These are phyloP conservation scores for Pongo pygmaeus DNA, from an alignment of 2,113 vertebrate species.

Conservation along the genomic window DNA sequence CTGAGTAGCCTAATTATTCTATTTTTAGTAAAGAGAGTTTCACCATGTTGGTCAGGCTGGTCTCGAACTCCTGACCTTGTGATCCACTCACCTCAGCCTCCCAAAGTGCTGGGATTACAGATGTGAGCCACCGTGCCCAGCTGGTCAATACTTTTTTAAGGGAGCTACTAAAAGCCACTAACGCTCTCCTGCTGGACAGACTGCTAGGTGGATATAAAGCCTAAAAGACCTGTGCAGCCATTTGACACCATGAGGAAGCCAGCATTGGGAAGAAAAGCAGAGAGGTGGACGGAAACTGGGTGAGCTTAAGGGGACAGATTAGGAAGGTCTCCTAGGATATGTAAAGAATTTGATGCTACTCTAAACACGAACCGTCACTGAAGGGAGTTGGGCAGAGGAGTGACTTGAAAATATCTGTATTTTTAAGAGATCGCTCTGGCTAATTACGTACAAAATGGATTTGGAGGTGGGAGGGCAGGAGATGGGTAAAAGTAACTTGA, in stretches of 20 bases:
- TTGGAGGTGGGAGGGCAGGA: not conserved
- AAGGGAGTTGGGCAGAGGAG: not conserved
- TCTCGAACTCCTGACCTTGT: no score
- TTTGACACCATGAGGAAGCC: not conserved
- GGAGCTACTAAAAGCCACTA: not conserved
- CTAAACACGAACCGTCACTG: not conserved
- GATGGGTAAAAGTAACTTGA: not conserved
- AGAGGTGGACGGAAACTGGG: not conserved
- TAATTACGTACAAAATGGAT: not conserved
- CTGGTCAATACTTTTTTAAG: not conserved
- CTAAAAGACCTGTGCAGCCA: not conserved
- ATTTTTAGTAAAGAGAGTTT: no score
- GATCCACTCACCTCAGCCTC: no score
- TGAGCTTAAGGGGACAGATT: not conserved
- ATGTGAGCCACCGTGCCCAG: no score
- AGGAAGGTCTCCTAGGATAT: not conserved
- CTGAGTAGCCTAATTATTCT: no score
- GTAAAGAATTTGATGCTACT: not conserved
- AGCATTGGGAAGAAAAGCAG: not conserved
- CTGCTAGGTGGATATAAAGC: not conserved
- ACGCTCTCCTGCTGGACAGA: not conserved
- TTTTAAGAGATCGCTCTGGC: not conserved
- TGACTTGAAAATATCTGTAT: not conserved
- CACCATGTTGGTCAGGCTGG: no score
- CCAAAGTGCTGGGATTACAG: no score